Base-by-base conservation (phyloP, 92 coral and sea anemone genomes). In the Heliopora coerulea region DNA sequence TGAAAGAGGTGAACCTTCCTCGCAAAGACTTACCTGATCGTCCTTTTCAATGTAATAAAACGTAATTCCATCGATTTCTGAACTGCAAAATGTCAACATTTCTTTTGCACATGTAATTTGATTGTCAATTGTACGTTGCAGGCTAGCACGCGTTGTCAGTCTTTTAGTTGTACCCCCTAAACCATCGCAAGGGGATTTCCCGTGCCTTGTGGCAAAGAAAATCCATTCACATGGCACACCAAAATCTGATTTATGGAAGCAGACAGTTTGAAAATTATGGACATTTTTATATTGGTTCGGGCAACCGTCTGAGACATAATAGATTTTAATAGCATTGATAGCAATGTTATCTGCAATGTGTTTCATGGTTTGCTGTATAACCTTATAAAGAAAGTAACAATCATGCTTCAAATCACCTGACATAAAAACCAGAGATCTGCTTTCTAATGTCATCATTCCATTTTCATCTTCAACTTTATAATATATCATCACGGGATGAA, bases 401-500 rank as follows among this genome's bases (percentile, higher is more conserved):
- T 73, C 67, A 34, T 73, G 79, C 21, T 56, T 74, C 52, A 56
- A 54, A 54, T 54, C 42, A 54, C 57, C 26, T n/a, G 66, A 35
- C 31, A 57, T 54, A 12, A 74, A 63, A 49, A 52, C 31, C 49
- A 74, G 60, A 23, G 66, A 57, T 34, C 39, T 57, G n/a, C n/a
- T n/a, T n/a, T n/a, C n/a, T 59, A 54, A 24, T 61, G 39, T 52
- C 54, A 73, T 66, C 79, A 54, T 25, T 33, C 54, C 54, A 73
- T 73, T 56, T 66, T 73, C 48, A 35, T 54, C 35, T n/a, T n/a
- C n/a, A n/a, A n/a, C n/a, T n/a, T n/a, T n/a, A 64, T 62, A 82
- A 63, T 82, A 82, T 9, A 74, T 64, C 11, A 74, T 76, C 12
- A 74, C 57, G 14, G 85, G 82, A 44, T 80, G 79, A 59, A 80